A percentile compares a stretch with the other conserved stretches of the same genome.
Conservation (phyloP, 1,140 invertebrate genomes). For the Tetragonula clypearis region DNA sequence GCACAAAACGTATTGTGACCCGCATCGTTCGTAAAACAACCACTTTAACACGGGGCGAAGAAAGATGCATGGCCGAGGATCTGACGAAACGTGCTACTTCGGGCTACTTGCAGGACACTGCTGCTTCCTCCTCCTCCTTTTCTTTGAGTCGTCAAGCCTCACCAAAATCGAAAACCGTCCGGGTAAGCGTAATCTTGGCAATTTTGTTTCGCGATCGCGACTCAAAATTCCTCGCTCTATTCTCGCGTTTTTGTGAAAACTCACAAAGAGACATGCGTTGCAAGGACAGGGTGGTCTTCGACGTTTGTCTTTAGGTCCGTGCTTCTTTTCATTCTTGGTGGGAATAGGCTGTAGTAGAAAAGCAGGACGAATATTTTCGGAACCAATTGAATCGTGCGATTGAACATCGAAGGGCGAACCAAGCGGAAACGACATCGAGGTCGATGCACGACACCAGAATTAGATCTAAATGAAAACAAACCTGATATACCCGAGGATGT, state of each 20-base stretch:
- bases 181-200: constrained; percentile 72
- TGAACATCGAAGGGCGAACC: constrained; percentile 59
- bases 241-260: not conserved
- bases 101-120: constrained; percentile 80
- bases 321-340: not conserved
- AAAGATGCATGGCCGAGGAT: constrained; percentile 88
- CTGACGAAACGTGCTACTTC: constrained; percentile 82
- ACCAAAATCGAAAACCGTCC: constrained; percentile 75
- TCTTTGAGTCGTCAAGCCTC: constrained; percentile 74
- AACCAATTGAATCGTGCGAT: not conserved
- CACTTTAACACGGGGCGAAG: constrained; percentile 93
- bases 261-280: too few species aligned
- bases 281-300: not conserved
- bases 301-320: not conserved
- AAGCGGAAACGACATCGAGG: constrained; percentile 25
- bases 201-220: not conserved
- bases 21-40: constrained; percentile 95
- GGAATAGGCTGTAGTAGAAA: not conserved
- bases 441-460: not conserved
- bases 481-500: too few species aligned
- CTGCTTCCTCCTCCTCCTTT: constrained; percentile 69
- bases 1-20: constrained; percentile 90
- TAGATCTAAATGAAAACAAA: not conserved
- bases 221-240: not conserved
- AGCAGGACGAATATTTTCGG: not conserved